These are phyloP conservation scores for Erinaceus europaeus DNA, from an alignment of 2,113 vertebrate genomes.

Conservation along the genomic window DNA sequence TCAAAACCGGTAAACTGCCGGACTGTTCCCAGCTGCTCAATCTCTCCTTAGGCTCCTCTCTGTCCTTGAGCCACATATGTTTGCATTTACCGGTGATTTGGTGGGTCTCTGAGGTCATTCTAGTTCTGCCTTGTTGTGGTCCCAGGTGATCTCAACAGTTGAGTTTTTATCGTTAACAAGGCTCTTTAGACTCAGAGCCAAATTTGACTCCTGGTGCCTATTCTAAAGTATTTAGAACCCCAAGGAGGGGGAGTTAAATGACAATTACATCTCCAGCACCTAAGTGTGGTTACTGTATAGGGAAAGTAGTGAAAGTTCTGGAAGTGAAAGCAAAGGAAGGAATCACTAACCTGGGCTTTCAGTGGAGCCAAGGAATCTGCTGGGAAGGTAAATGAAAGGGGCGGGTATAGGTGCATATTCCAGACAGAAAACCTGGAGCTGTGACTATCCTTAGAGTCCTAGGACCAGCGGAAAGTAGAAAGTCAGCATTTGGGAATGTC, in stretches of 20 bases:
- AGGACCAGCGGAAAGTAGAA: not conserved
- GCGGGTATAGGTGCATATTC: not conserved
- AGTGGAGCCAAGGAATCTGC: not conserved
- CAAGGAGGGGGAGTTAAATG: not conserved
- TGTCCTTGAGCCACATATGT: too few species aligned
- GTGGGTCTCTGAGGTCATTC: too few species aligned
- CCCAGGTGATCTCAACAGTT: too few species aligned
- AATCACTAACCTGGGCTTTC: too few species aligned
- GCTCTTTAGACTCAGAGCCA: not conserved
- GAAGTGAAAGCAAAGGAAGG: not conserved
- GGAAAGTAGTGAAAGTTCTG: not conserved
- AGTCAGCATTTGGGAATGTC: not conserved
- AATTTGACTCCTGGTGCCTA: not conserved
- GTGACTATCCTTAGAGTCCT: not conserved
- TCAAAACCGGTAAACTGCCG: too few species aligned
- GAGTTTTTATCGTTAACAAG: not conserved
- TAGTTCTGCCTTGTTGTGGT: too few species aligned
- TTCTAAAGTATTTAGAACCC: not conserved
- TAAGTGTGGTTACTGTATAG: not conserved
- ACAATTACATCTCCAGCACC: not conserved
- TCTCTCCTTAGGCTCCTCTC: too few species aligned
- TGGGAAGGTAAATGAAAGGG: too few species aligned
- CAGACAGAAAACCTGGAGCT: not conserved
- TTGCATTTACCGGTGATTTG: too few species aligned
- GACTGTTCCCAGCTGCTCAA: too few species aligned